A percentile compares a stretch with the other conserved stretches of the same genome.
phyloP scores from a whole-genome alignment of 2,113 vertebrate species.

The Piprites chloris region DNA sequence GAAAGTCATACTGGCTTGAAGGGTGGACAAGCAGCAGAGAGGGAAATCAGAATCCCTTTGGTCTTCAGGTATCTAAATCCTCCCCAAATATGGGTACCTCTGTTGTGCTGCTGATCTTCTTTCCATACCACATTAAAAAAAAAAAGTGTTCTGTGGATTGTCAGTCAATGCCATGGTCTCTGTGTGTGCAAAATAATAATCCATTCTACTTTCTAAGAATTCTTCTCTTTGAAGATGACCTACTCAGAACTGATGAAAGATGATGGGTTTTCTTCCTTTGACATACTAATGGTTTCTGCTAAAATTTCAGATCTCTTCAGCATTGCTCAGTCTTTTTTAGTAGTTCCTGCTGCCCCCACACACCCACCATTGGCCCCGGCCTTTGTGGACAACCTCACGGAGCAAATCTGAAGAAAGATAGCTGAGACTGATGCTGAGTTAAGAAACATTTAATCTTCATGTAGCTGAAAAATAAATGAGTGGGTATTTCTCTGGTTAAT shows the following conservation, averaged over 20 bases:
- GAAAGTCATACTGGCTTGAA: not conserved
- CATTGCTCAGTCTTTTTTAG: not conserved
- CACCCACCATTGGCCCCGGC: not conserved
- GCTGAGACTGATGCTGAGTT: not conserved
- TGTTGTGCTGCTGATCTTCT: not conserved
- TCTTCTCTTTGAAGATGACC: not conserved
- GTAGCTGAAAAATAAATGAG: conserved; percentile 15
- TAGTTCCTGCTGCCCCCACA: not conserved
- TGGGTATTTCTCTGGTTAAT: conserved; percentile 15
- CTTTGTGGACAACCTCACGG: not conserved
- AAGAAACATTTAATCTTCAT: conserved; percentile 15
- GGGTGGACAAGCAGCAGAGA: not conserved
- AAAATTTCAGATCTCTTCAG: not conserved
- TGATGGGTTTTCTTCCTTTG: not conserved
- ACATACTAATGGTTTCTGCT: not conserved
- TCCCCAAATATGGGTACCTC: not conserved
- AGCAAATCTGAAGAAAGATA: not conserved
- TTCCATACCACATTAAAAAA: not conserved
- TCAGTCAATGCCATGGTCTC: not conserved
- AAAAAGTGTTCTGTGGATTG: not conserved
- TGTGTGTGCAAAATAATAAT: not conserved
- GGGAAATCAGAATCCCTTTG: conserved; percentile 20
- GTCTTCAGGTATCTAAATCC: not conserved
- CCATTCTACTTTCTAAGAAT: not conserved
- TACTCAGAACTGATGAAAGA: not conserved